Conservation (phyloP, 2,797 vertebrate species). For the Craterocephalus amniculus region DNA sequence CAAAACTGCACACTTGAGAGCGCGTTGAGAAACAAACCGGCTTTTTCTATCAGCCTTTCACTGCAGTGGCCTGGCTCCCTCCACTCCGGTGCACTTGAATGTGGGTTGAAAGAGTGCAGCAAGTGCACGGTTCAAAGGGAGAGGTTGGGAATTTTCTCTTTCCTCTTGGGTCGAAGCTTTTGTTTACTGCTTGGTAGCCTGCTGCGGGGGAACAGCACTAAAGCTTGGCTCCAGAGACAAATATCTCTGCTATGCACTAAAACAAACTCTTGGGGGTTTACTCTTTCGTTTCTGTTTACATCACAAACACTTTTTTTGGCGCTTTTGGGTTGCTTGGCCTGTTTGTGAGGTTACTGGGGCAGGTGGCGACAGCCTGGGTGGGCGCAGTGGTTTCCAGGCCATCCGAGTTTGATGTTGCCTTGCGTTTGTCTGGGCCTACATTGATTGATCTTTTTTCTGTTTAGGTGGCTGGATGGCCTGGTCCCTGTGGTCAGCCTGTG, state of each 20-base stretch:
- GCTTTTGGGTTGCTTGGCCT: conserved; percentile 38
- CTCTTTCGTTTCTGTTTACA: conserved; percentile 65
- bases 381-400: conserved; percentile 47
- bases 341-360: conserved; percentile 19
- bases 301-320: conserved; percentile 57
- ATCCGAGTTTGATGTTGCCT: conserved; percentile 14
- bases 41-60: conserved; percentile 56
- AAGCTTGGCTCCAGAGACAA: conserved; percentile 65
- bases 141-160: conserved; percentile 50
- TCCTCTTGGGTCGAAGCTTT: conserved; percentile 53
- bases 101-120: conserved; percentile 49
- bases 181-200: conserved; percentile 62
- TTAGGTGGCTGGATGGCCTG: conserved; percentile 97
- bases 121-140: conserved; percentile 45
- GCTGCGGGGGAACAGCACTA: conserved; percentile 60
- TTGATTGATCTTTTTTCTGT: conserved; percentile 46
- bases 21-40: conserved; percentile 51
- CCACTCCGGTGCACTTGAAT: conserved; percentile 52
- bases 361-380: conserved; percentile 58
- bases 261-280: conserved; percentile 64
- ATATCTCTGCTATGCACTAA: conserved; percentile 71
- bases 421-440: conserved; percentile 29
- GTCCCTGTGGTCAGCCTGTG: conserved; percentile 94
- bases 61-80: conserved; percentile 44
- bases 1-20: conserved; percentile 62